These are phyloP conservation scores for Megalonaias nervosa DNA, from an alignment of 1,140 invertebrate species.

Conservation along the genomic window DNA sequence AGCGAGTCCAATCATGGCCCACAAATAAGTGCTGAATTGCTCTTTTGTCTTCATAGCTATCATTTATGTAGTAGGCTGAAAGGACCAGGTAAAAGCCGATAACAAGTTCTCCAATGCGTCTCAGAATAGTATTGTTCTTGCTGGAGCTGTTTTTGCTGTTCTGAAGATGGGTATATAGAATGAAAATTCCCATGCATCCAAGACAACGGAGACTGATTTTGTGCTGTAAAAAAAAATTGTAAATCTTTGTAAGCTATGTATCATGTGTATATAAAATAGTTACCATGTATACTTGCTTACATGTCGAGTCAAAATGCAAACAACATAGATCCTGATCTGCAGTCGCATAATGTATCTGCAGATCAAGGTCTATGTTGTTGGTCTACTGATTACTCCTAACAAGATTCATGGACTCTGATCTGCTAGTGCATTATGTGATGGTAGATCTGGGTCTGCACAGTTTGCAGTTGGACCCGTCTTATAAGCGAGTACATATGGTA, in stretches of 20 bases:
- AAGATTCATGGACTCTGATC: no score
- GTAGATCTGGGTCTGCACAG: no score
- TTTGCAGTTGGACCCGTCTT: no score
- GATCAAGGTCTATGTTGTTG: no score
- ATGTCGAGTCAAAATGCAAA: no score
- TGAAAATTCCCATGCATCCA: constrained; percentile 49
- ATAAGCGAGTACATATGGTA: no score
- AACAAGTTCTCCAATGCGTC: constrained; percentile 51
- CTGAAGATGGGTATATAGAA: constrained; percentile 46
- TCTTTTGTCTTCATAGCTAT: constrained; percentile 42
- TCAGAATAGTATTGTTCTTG: constrained; percentile 32
- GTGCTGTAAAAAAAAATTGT: constrained; percentile 34
- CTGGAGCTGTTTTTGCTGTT: constrained; percentile 12
- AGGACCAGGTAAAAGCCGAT: constrained; percentile 47
- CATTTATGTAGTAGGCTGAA: constrained; percentile 46
- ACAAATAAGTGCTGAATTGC: constrained; percentile 47
- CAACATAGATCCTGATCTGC: no score
- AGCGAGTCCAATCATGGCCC: constrained; percentile 45
- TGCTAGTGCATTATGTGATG: no score
- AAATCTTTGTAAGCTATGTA: background rate
- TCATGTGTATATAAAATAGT: no score
- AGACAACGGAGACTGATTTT: constrained; percentile 42
- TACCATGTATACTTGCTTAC: no score
- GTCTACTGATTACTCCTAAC: no score
- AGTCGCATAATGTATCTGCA: no score